Conservation (phyloP, 2,797 vertebrate genomes). For the Amblyopsis hoosieri region DNA sequence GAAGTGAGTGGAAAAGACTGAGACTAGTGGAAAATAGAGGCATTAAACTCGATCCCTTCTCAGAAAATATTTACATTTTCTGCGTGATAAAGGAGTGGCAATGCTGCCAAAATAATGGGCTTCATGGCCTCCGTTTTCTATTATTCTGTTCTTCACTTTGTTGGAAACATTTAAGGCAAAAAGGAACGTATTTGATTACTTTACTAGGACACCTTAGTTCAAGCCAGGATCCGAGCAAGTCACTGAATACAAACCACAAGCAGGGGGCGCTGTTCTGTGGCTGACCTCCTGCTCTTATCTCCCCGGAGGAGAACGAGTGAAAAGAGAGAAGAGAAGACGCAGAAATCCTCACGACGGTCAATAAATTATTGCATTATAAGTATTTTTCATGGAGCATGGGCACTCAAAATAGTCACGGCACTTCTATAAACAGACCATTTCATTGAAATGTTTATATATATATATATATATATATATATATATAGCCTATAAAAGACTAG, state of each 20-base stretch:
- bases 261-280: background rate
- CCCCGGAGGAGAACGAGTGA: background rate
- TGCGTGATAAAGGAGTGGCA: conserved; percentile 22
- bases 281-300: background rate
- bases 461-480: background rate
- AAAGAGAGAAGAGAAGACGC: conserved; percentile 14
- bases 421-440: conserved; percentile 36
- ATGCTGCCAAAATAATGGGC: conserved; percentile 7
- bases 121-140: background rate
- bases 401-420: conserved; percentile 16
- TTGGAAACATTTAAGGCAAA: conserved; percentile 13
- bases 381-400: conserved; percentile 34
- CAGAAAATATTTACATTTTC: conserved; percentile 13
- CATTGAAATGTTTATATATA: background rate
- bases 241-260: background rate
- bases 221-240: background rate
- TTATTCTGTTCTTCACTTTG: conserved; percentile 6
- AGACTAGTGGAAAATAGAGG: conserved; percentile 24
- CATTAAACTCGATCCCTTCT: conserved; percentile 16
- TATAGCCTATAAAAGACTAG: background rate
- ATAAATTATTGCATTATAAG: conserved; percentile 34
- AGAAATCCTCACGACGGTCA: conserved; percentile 36
- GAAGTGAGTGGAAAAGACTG: conserved; percentile 35
- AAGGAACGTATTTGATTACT: background rate
- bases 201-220: background rate